Evolutionary conservation across 92 coral and sea anemone species (phyloP).

Genomic region (Porites cylindrica): DNA sequence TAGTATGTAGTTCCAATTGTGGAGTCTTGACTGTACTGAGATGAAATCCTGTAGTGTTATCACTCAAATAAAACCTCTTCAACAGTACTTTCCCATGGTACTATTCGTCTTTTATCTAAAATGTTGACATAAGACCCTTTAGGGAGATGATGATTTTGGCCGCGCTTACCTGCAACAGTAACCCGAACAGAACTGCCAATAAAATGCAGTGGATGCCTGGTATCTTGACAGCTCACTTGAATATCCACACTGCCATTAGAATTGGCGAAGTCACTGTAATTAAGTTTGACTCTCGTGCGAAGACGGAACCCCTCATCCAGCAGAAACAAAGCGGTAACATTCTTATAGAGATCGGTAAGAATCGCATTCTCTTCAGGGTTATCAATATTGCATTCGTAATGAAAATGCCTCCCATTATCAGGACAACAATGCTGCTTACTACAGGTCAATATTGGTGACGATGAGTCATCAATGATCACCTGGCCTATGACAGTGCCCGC

Average conservation of each 20-base stretch:
- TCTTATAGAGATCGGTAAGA: conserved; percentile 22
- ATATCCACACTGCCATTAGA: conserved; percentile 42
- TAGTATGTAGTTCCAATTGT: no score
- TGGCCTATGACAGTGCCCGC: conserved; percentile 70
- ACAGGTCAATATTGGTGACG: conserved; percentile 51
- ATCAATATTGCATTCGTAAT: conserved; percentile 49
- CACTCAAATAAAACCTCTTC: no score
- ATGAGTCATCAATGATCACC: conserved; percentile 59
- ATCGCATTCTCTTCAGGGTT: conserved; percentile 56
- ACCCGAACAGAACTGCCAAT: conserved; percentile 52
- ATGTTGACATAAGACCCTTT: neutral
- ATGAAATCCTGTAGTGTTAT: no score
- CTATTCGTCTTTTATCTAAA: no score
- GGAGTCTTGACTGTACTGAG: no score
- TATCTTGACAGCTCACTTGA: conserved; percentile 62
- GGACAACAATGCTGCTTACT: conserved; percentile 64
- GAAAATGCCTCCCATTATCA: conserved; percentile 22
- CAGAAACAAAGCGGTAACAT: conserved; percentile 51
- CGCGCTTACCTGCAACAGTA: conserved; percentile 42
- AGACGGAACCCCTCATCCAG: conserved; percentile 51
- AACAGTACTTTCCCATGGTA: no score
- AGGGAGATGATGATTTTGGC: neutral
- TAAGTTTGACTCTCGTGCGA: conserved; percentile 34
- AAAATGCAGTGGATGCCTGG: conserved; percentile 54
- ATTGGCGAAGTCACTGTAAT: conserved; percentile 17